phyloP scores from a whole-genome alignment of 2,888 invertebrate species.

The Cenopis cana region DNA sequence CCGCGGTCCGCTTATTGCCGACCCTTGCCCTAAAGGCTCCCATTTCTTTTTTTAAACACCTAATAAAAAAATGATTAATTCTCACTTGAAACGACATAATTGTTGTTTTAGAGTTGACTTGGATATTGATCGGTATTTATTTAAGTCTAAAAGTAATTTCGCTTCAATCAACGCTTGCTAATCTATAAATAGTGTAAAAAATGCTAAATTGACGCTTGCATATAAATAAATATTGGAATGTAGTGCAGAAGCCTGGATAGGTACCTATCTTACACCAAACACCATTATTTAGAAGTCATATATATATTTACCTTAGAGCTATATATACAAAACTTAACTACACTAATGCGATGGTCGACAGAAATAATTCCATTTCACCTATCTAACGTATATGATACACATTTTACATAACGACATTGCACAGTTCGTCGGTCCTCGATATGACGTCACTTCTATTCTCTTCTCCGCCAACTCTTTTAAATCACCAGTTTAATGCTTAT shows the following conservation, averaged over 20 bases:
- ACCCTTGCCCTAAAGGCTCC: too few relatives aligned
- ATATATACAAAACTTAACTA: conserved; percentile 80
- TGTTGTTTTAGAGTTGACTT: conserved; percentile 8
- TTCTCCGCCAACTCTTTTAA: conserved; percentile 62
- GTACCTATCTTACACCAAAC: conserved; percentile 83
- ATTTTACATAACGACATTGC: conserved; percentile 80
- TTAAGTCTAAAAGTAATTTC: background rate
- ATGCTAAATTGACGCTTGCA: conserved; percentile 81
- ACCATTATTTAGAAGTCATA: conserved; percentile 74
- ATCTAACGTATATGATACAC: conserved; percentile 78
- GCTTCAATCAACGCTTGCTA: conserved; percentile 60
- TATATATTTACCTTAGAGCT: conserved; percentile 67
- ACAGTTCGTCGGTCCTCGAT: conserved; percentile 77
- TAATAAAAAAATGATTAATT: too few relatives aligned
- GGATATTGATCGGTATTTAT: background rate
- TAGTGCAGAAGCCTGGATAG: conserved; percentile 81
- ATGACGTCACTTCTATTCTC: conserved; percentile 63
- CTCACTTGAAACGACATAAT: conserved; percentile 13
- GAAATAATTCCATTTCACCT: conserved; percentile 80
- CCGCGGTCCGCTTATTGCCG: too few relatives aligned
- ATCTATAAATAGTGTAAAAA: conserved; percentile 50
- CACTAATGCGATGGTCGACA: conserved; percentile 77
- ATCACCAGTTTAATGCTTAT: background rate
- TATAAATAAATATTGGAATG: conserved; percentile 80
- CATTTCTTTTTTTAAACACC: too few relatives aligned